Evolutionary conservation across 1,140 invertebrate genomes (phyloP).

Genomic region (Platorchestia sp.): DNA sequence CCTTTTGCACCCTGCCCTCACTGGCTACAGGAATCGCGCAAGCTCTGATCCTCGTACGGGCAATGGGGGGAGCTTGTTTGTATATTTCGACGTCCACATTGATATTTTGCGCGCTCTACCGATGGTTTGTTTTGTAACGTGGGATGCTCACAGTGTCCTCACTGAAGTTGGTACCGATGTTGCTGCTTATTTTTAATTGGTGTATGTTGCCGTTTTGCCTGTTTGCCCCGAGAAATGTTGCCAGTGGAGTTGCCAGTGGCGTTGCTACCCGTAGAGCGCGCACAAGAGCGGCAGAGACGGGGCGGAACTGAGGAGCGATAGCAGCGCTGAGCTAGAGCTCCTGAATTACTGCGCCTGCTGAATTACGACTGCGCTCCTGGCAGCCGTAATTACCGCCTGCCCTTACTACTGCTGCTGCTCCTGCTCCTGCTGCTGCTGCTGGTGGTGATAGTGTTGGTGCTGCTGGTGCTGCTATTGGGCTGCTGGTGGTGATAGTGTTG

Average conservation of each 20-base stretch:
- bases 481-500: neutral
- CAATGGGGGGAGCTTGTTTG: neutral
- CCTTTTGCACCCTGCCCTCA: neutral
- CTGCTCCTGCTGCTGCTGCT: neutral
- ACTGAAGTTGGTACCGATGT: neutral
- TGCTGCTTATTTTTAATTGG: neutral
- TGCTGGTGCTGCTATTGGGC: neutral
- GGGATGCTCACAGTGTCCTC: neutral
- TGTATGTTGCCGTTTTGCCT: neutral
- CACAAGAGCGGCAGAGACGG: slow-evolving; percentile 11
- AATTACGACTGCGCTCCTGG: slow-evolving; percentile 27
- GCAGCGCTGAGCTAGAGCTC: slow-evolving; percentile 26
- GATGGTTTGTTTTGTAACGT: no score
- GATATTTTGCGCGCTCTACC: no score
- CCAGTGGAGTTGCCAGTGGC: neutral
- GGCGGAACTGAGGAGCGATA: slow-evolving; percentile 52
- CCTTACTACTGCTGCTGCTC: slow-evolving; percentile 10
- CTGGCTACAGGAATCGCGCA: neutral
- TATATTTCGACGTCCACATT: no score
- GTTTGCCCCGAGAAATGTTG: neutral
- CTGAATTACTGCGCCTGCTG: slow-evolving; percentile 46
- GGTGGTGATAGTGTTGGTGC: neutral
- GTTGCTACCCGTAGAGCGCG: neutral
- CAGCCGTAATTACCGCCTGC: slow-evolving; percentile 44
- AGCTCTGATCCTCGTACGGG: neutral